Base-by-base conservation (phyloP, 2,888 invertebrate genomes). In the Priocnemis perturbator region DNA sequence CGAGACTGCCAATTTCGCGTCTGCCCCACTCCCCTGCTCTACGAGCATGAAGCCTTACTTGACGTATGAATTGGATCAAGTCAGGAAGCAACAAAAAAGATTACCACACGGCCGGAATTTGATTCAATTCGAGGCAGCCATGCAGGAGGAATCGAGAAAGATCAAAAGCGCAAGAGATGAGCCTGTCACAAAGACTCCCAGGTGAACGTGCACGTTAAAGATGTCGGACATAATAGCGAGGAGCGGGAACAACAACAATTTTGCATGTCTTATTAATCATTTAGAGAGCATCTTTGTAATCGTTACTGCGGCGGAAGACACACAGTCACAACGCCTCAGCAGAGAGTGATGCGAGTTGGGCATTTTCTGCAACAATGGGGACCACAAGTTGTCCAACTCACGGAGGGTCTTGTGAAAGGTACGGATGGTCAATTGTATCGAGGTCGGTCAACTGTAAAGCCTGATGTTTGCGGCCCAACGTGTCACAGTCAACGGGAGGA, bases 221-320 rank as follows among this genome's bases (percentile, higher is more conserved):
- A 64, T 57, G 17, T 59, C 26, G 47, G 57, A 45, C 17, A 17
- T 50, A 17, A 20, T 2, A 4, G 19, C 7, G 17, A 23, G 21
- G n/a, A 23, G 17, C 17, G 21, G n/a, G 17, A 17, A 53, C 37
- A 37, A 37, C 26, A 26, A 9, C 37, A 11, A 37, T 37, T 37
- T 9, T 37, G 14, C 50, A 1, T 11, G 50, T 50, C 1, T 5
- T 5, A 0, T 52, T 58, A 45, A 3, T 55, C 48, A 21, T 20
- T 26, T 52, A 87, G 87, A 50, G 90, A 90, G 76, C 90, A 93
- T 79, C 83, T 93, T 0, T 93, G 93, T 85, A 94, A 93, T 87
- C 93, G 95, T 0, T 95, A 95, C 86, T 95, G 94, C 76, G 95
- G 95, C 26, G 95, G 95, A 0, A 93, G 93, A 67, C 95, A 95